Conservation (phyloP, 2,113 vertebrate genomes). For the Bungarus multicinctus region DNA sequence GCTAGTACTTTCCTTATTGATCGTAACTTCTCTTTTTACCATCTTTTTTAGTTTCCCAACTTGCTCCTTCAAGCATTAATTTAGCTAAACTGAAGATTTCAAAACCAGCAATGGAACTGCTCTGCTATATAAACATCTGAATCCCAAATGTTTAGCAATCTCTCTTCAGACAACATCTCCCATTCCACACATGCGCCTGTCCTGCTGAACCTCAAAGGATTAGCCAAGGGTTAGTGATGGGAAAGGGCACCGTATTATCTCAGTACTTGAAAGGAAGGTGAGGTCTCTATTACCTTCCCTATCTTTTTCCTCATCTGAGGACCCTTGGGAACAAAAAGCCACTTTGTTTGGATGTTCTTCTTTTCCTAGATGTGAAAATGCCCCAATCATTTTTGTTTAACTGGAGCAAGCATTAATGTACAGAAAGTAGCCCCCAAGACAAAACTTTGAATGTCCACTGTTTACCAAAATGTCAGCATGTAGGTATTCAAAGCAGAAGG, state of each 20-base stretch:
- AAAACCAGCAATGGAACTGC: background rate
- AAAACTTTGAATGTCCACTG: slow-evolving; percentile 43
- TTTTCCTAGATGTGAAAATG: slow-evolving; percentile 43
- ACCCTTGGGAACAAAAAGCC: slow-evolving; percentile 3
- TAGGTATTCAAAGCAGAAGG: slow-evolving; percentile 23
- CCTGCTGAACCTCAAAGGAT: slow-evolving; percentile 1
- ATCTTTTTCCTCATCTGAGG: slow-evolving; percentile 14
- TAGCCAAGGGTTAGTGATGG: slow-evolving; percentile 44
- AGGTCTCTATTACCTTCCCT: slow-evolving; percentile 8
- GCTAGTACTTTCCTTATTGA: background rate
- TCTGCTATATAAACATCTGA: background rate
- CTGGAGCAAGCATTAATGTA: slow-evolving; percentile 55
- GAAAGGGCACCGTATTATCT: slow-evolving; percentile 12
- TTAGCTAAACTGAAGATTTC: background rate
- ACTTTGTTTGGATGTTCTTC: background rate
- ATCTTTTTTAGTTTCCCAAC: background rate
- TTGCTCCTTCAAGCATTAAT: slow-evolving; percentile 3
- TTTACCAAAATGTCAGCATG: slow-evolving; percentile 45
- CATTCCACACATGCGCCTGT: background rate
- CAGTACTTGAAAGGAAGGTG: background rate
- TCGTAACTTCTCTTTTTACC: slow-evolving; percentile 26
- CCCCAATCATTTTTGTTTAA: slow-evolving; percentile 36
- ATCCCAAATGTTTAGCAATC: background rate
- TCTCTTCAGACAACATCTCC: background rate
- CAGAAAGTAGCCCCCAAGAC: slow-evolving; percentile 9